Evolutionary conservation across 2,797 vertebrate genomes (phyloP), one percentile per base, ranked within the genome.

Genomic region (Manis pentadactyla): DNA sequence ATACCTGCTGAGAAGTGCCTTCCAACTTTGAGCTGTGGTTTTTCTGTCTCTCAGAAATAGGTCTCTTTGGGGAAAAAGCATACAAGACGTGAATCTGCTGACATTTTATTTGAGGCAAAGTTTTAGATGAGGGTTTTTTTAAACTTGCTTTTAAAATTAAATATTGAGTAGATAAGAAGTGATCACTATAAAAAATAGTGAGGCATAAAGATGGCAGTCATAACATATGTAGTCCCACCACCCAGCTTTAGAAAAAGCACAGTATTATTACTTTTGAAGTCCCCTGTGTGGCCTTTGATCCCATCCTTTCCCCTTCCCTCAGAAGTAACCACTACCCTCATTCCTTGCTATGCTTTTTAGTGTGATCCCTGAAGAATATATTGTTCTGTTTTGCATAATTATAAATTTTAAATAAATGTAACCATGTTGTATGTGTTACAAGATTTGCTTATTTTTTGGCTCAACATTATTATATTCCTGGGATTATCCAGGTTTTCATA

Each of bases 101-200:
- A 74, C 5, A 39, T 85, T 95, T 74, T 86, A 79, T 42, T 90
- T 55, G 49, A 78, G 73, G 31, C 55, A 79, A 64, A 73, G 25
- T 46, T 53, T 91, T 63, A 71, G 68, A 79, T 21, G 23, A 75
- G 77, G 34, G 10, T 27, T 25, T 11, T 39, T 63, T 21, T 7
- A 11, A 93, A 94, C 51, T 88, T 78, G 18, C 10, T 95, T 85
- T 93, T 92, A 83, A 93, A 71, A 59, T 88, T 64, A 64, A 91
- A 37, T 88, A 68, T 57, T 79, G 57, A 69, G 37, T 81, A 61
- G 39, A 73, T 93, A 75, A 82, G 74, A 85, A 75, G 51, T 87
- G 34, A 73, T 87, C 34, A 31, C 37, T 31, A 57, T 63, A 68
- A 87, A 82, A 84, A 39, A 53, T 34, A 89, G 19, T 13, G 21